A percentile compares a stretch with the other conserved stretches of the same genome.
These are phyloP conservation scores for Carabus problematicus DNA, from an alignment of 2,888 invertebrate species.

Conservation along the genomic window DNA sequence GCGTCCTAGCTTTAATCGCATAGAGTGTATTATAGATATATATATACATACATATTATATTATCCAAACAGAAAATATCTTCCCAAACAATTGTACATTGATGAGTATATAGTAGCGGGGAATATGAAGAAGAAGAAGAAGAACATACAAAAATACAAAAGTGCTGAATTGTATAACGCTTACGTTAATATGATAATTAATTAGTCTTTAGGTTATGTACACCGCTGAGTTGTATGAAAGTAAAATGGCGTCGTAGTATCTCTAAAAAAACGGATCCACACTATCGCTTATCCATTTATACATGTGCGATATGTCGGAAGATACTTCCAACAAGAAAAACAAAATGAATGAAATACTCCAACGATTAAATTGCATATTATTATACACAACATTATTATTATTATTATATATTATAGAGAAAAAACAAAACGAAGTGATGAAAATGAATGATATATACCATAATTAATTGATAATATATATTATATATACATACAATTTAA, in stretches of 20 bases:
- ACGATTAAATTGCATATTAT: conserved; percentile 26
- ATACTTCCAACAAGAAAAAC: conserved; percentile 38
- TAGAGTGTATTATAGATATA: conserved; percentile 28
- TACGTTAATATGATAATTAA: conserved; percentile 23
- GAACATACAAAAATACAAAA: conserved; percentile 12
- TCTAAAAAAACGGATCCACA: too few relatives aligned
- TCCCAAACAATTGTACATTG: conserved; percentile 22
- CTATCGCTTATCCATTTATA: conserved; percentile 31
- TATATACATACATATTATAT: too few relatives aligned
- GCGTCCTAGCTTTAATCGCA: conserved; percentile 36
- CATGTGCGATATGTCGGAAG: conserved; percentile 21
- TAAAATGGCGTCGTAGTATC: conserved; percentile 28
- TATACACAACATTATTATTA: background rate
- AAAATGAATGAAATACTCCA: conserved; percentile 35
- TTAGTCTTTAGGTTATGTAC: too few relatives aligned
- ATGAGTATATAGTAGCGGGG: conserved; percentile 16
- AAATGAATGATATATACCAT: too few relatives aligned
- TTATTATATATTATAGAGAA: conserved; percentile 33
- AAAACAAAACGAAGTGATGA: conserved; percentile 41
- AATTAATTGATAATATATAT: conserved; percentile 39
- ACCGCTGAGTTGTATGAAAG: background rate
- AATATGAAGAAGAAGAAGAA: conserved; percentile 9
- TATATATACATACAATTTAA: conserved; percentile 36
- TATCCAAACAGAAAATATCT: conserved; percentile 10
- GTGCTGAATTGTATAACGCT: conserved; percentile 30